These are phyloP conservation scores for Cyanoderma ruficeps DNA, from an alignment of 2,113 vertebrate species.

Conservation along the genomic window DNA sequence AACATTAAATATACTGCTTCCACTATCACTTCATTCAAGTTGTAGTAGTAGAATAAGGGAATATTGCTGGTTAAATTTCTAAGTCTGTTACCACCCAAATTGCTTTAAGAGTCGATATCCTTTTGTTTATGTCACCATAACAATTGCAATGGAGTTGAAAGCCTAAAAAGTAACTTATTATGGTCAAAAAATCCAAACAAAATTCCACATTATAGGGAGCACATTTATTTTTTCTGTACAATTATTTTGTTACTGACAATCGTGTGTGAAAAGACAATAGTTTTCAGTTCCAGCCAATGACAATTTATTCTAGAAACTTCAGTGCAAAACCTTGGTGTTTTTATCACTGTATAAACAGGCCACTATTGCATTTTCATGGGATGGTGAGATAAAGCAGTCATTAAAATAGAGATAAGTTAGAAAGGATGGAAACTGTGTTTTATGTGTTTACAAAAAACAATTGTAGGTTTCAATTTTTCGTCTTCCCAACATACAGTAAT, in stretches of 20 bases:
- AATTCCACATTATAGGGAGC: neutral
- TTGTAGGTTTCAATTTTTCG: neutral
- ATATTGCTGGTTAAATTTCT: neutral
- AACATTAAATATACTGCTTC: neutral
- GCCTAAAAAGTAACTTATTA: neutral
- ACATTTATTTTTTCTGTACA: neutral
- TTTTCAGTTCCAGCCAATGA: neutral
- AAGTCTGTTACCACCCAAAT: neutral
- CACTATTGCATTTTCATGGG: neutral
- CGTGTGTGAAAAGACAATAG: neutral
- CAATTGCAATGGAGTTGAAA: neutral
- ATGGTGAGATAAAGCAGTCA: neutral
- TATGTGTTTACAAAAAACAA: neutral
- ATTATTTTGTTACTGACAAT: slow-evolving; percentile 27
- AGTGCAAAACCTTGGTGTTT: neutral
- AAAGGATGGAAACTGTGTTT: neutral
- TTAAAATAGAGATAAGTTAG: neutral
- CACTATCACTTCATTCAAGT: neutral
- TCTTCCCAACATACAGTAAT: neutral
- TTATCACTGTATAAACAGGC: neutral
- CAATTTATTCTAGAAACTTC: neutral
- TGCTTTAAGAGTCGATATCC: neutral
- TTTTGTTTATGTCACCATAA: neutral
- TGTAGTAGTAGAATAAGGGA: neutral
- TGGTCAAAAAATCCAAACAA: neutral